Evolutionary conservation across 2,888 invertebrate species (phyloP).

Genomic region (Eledone cirrhosa): DNA sequence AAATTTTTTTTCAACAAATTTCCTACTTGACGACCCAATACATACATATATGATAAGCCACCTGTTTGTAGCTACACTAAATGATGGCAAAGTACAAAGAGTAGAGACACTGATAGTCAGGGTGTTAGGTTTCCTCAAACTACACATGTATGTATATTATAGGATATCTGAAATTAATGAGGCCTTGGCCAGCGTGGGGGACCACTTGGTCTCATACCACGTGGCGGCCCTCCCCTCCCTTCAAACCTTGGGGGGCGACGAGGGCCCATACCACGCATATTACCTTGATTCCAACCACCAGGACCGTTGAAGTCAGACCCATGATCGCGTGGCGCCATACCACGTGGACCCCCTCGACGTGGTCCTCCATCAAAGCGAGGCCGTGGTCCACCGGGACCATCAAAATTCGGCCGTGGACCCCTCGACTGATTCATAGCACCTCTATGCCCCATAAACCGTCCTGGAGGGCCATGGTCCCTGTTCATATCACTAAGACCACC

Average conservation of each 20-base stretch:
- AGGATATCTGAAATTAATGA: constrained; percentile 21
- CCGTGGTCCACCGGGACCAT: constrained; percentile 27
- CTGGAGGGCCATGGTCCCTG: constrained; percentile 7
- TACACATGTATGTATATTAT: no score
- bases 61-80: no score
- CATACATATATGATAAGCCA: no score
- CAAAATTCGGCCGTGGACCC: constrained; percentile 15
- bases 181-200: constrained; percentile 21
- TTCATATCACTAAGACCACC: constrained; percentile 18
- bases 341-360: constrained; percentile 18
- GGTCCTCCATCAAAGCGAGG: constrained; percentile 26
- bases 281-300: constrained; percentile 28
- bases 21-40: no score
- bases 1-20: no score
- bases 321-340: constrained; percentile 20
- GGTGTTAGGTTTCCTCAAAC: no score
- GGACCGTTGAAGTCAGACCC: constrained; percentile 16
- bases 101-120: no score
- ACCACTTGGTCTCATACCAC: not conserved
- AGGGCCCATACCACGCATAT: constrained; percentile 11
- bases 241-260: constrained; percentile 23
- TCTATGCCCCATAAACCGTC: constrained; percentile 4
- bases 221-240: constrained; percentile 17
- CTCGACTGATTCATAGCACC: constrained; percentile 15
- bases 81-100: no score